A percentile compares a stretch with the other conserved stretches of the same genome.
Evolutionary conservation across 2,888 invertebrate species (phyloP).

Genomic region (Polydrusus pterygomalis): DNA sequence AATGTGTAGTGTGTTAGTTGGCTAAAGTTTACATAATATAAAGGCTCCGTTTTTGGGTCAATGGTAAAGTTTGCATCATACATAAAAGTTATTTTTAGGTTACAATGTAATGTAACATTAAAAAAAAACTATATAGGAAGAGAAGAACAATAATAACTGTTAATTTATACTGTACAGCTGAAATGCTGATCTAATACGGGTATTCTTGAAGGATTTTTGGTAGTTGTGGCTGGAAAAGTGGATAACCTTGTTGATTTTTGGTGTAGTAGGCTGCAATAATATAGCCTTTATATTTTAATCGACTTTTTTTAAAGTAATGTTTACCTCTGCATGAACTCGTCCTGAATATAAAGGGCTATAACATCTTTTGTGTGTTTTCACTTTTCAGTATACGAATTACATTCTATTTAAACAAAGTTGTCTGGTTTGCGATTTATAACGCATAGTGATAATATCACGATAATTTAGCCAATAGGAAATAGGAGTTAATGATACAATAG

Average conservation of each 20-base stretch:
- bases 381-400: too few species aligned
- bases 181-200: constrained; percentile 2
- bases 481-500: too few species aligned
- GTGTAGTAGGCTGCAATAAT: background rate
- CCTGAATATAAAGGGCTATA: too few species aligned
- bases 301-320: background rate
- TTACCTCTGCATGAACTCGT: too few species aligned
- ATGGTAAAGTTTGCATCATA: constrained; percentile 43
- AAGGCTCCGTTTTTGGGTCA: constrained; percentile 43
- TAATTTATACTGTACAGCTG: constrained; percentile 14
- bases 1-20: constrained; percentile 15
- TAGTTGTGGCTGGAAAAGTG: background rate
- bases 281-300: background rate
- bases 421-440: too few species aligned
- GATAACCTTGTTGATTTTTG: background rate
- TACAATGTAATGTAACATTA: constrained; percentile 23
- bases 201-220: background rate
- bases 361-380: too few species aligned
- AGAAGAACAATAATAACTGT: constrained; percentile 15
- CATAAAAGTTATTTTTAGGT: constrained; percentile 29
- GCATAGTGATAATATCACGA: too few species aligned
- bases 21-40: constrained; percentile 29
- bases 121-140: background rate
- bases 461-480: too few species aligned
- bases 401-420: too few species aligned